Evolutionary conservation across 1,140 invertebrate genomes (phyloP), one percentile per base, ranked within the genome.

Genomic region (Atta cephalotes): DNA sequence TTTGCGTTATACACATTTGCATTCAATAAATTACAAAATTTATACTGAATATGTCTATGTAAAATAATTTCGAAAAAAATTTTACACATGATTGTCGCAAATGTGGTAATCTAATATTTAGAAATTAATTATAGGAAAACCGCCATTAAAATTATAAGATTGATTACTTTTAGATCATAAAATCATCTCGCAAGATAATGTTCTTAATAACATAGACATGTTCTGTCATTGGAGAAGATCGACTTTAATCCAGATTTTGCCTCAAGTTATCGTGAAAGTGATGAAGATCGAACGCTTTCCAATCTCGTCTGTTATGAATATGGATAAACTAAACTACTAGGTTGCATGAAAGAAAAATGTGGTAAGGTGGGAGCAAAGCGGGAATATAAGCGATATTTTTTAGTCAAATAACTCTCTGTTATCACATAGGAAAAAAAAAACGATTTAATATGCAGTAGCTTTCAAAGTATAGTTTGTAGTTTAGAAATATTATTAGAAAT

Each of bases 251-350:
- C 53, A 72, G 68, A 31, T 18, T 39, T 58, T 16, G 31, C 35
- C 31, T 58, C 31, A n/a, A 53, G 25, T 70, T 49, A 31, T 35
- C 56, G 35, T 12, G 39, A 31, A 60, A 60, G n/a, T 72, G 80
- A 72, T 25, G 53, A 82, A 82, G 79, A 82, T 82, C 68, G 68
- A 82, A 28, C 68, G 35, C 25, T 82, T 82, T 74, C 25, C 25
- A 39, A 82, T 74, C 16, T 60, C 10, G 66, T 60, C 16, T n/a
- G 21, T 49, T 74, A 82, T 74, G 56, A 82, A 82, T 82, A 82
- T 82, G 80, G 68, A 72, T 49, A 72, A 58, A 74, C 39, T 49
- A 25, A 72, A 74, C 72, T 31, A 31, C 65, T 56, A n/a, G 35
- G 35, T 60, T 72, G 68, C 25, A 74, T 53, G 56, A 60, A 28